Conservation (phyloP, 2,113 vertebrate genomes). For the Melanocharis versteri region DNA sequence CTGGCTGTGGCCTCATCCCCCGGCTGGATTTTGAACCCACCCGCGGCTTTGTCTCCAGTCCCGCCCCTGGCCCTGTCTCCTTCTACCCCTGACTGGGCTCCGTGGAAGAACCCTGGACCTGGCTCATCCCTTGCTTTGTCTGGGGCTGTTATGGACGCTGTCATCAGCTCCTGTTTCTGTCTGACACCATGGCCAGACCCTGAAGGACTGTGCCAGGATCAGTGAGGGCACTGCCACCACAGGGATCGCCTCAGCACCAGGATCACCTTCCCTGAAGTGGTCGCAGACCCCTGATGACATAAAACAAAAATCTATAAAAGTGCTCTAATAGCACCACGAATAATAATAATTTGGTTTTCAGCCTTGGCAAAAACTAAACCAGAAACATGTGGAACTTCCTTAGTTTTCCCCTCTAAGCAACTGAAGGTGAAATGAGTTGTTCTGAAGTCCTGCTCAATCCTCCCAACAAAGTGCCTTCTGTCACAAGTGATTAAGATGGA, state of each 20-base stretch:
- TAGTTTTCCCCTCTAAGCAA: neutral
- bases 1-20: neutral
- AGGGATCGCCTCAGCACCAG: neutral
- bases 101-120: neutral
- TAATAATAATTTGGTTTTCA: neutral
- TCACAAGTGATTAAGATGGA: neutral
- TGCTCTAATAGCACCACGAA: neutral
- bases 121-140: neutral
- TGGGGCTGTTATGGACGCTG: neutral
- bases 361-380: neutral
- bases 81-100: neutral
- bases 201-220: neutral
- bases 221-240: neutral
- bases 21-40: neutral
- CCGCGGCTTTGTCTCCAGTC: neutral
- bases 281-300: neutral
- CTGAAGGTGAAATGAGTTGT: conserved; percentile 4
- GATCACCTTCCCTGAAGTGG: neutral
- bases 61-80: neutral
- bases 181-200: neutral
- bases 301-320: neutral
- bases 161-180: neutral
- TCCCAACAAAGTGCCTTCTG: neutral
- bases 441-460: neutral
- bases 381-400: neutral